Base-by-base conservation (phyloP, 2,797 vertebrate species). In the Hylomyscus alleni region DNA sequence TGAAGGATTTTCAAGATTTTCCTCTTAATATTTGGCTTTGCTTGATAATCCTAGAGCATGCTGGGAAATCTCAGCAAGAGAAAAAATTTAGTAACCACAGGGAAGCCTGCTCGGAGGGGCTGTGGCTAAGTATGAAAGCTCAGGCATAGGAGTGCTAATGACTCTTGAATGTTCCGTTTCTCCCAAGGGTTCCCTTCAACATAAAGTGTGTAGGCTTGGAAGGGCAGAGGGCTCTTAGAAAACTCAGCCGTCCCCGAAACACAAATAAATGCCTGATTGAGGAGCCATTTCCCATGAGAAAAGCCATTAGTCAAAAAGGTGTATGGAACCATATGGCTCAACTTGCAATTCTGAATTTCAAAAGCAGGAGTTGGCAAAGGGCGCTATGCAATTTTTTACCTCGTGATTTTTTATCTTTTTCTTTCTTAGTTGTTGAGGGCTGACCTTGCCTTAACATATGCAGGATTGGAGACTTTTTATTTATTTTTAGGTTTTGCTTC, bases 41-140 rank as follows among this genome's bases (percentile, higher is more conserved):
- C 92, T 97, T 96, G 96, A 95, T 97, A 97, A 97, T 95, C 92
- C 93, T 95, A 97, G 86, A 95, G 96, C 97, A 97, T 97, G 93
- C 98, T 98, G 97, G 96, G 97, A 98, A 96, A 96, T 98, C 97
- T 96, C 98, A 98, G 97, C 92, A 94, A 96, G 97, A 95, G 40
- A 50, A 96, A 97, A 91, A 96, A 95, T 96, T 96, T 96, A 95
- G 37, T 90, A 96, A 97, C 97, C 89, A 94, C 76, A 9, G 95
- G 97, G 95, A 97, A 84, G 95, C 80, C 86, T 90, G 60, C 92
- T 95, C 20, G 0, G 72, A 97, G 81, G 75, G 75, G 91, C 84
- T 50, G 62, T 95, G 88, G 89, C 90, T 96, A 96, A 96, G 95
- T 93, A 67, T 88, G 94, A 96, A 96, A 90, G 90, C 93, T 91